These are phyloP conservation scores for Sinocyclocheilus rhinocerous DNA, from an alignment of 2,113 vertebrate species.

Conservation along the genomic window DNA sequence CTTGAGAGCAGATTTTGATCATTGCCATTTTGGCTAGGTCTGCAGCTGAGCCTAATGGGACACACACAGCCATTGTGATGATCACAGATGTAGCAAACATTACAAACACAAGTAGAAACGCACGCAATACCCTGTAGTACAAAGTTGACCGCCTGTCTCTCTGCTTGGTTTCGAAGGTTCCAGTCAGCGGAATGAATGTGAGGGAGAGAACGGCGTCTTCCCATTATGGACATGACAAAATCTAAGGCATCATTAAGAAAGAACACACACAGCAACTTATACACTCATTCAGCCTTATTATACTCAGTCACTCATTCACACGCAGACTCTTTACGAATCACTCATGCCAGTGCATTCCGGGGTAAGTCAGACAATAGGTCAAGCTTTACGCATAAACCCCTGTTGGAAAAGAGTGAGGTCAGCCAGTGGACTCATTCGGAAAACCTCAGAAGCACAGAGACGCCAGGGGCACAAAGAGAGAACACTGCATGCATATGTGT, in stretches of 20 bases:
- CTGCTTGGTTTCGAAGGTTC: conserved; percentile 82
- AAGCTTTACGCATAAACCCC: conserved; percentile 74
- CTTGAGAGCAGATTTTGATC: conserved; percentile 82
- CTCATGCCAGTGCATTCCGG: conserved; percentile 72
- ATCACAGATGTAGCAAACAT: background rate
- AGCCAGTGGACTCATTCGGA: conserved; percentile 64
- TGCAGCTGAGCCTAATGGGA: conserved; percentile 84
- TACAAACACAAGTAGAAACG: conserved; percentile 4
- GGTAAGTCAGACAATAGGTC: conserved; percentile 63
- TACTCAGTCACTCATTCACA: conserved; percentile 37
- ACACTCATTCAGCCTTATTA: conserved; percentile 42
- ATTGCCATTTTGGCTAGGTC: conserved; percentile 95
- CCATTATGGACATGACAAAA: conserved; percentile 86
- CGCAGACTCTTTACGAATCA: conserved; percentile 33
- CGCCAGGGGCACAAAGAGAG: conserved; percentile 49
- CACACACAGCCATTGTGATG: background rate
- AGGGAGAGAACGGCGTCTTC: conserved; percentile 81
- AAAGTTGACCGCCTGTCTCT: conserved; percentile 93
- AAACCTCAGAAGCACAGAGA: conserved; percentile 61
- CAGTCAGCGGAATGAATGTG: conserved; percentile 79
- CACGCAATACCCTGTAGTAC: conserved; percentile 85
- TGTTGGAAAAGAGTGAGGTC: conserved; percentile 62
- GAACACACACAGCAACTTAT: conserved; percentile 48
- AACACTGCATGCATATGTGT: conserved; percentile 55
- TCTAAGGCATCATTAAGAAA: conserved; percentile 71